Conservation (phyloP, 2,113 vertebrate genomes). For the Catharus fuscescens region DNA sequence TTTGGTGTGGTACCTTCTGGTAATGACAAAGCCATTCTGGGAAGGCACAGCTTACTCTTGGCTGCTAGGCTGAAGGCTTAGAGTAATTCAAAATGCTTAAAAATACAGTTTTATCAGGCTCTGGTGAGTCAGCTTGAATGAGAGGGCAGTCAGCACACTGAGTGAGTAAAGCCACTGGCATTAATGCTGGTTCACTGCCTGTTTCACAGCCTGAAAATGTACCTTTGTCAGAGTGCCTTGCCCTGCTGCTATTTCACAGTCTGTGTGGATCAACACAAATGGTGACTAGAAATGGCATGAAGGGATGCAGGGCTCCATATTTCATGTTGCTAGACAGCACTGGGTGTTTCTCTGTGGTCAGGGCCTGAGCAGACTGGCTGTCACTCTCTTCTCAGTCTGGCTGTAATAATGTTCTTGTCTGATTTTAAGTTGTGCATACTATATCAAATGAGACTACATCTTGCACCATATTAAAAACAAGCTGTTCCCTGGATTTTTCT, state of each 20-base stretch:
- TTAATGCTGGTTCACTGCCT: neutral
- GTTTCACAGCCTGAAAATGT: neutral
- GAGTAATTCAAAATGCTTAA: neutral
- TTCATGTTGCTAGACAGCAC: neutral
- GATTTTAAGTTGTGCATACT: neutral
- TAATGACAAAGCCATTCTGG: neutral
- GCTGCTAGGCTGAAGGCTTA: neutral
- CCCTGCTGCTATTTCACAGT: neutral
- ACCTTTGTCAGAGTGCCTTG: neutral
- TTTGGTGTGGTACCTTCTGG: fast-evolving
- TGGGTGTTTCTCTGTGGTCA: neutral
- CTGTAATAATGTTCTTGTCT: neutral
- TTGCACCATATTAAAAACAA: neutral
- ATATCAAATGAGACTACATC: neutral
- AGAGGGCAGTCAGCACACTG: neutral
- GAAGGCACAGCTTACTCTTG: neutral
- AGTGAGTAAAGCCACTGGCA: neutral
- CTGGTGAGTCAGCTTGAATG: neutral
- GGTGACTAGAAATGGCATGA: neutral
- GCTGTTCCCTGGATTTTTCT: neutral
- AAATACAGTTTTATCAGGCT: neutral
- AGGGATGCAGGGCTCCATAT: neutral
- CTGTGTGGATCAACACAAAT: neutral
- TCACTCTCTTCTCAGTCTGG: neutral
- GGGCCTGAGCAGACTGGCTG: neutral